These are phyloP conservation scores for Dasysyrphus albostriatus DNA, from an alignment of 2,888 invertebrate species.

Conservation along the genomic window DNA sequence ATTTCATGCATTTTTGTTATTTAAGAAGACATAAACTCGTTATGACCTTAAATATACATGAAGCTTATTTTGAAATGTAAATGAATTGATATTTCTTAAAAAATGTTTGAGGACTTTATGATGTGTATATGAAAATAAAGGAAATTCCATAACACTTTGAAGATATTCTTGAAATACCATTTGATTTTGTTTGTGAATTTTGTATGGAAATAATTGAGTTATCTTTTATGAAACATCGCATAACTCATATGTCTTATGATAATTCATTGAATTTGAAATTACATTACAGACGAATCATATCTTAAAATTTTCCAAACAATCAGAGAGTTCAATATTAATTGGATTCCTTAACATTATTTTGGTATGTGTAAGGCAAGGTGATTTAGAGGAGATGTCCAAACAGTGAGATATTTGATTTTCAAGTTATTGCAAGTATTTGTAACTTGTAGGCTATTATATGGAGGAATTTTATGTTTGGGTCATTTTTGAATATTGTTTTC, in stretches of 20 bases:
- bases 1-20: constrained; percentile 12
- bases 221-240: constrained; percentile 1
- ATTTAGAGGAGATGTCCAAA: too few relatives aligned
- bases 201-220: not conserved
- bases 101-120: not conserved
- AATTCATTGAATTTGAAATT: not conserved
- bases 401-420: too few relatives aligned
- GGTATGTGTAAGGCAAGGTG: too few relatives aligned
- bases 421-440: too few relatives aligned
- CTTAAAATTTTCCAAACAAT: too few relatives aligned
- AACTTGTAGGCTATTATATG: too few relatives aligned
- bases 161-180: not conserved
- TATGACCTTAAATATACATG: not conserved
- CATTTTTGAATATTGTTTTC: too few relatives aligned
- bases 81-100: not conserved
- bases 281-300: not conserved
- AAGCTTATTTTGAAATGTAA: constrained; percentile 1
- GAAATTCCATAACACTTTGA: not conserved
- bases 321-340: too few relatives aligned
- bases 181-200: not conserved
- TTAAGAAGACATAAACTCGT: not conserved
- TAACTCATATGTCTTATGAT: not conserved
- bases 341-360: too few relatives aligned
- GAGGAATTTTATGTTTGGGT: too few relatives aligned
- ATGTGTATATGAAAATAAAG: not conserved